These are phyloP conservation scores for Bombus huntii DNA, from an alignment of 1,140 invertebrate genomes.

Conservation along the genomic window DNA sequence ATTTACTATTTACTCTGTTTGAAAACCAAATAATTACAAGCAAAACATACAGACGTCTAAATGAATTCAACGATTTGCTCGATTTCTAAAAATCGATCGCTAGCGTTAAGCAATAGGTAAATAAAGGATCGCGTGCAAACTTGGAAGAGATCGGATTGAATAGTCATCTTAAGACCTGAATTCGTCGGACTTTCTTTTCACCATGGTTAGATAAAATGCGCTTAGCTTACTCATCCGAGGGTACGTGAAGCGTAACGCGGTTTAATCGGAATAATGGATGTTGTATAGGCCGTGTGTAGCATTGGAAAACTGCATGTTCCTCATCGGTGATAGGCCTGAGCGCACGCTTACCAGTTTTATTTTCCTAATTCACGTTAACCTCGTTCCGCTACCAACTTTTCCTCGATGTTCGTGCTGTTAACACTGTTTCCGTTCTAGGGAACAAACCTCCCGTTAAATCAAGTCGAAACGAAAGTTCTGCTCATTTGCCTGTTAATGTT, in stretches of 20 bases:
- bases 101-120: not conserved
- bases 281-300: not conserved
- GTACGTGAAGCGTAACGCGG: slow-evolving; percentile 33
- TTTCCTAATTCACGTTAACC: slow-evolving; percentile 48
- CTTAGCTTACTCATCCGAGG: slow-evolving; percentile 17
- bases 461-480: slow-evolving; percentile 37
- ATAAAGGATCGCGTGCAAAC: not conserved
- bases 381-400: slow-evolving; percentile 33
- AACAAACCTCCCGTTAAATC: slow-evolving; percentile 4
- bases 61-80: not conserved
- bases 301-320: slow-evolving; percentile 11
- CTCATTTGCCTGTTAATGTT: not conserved
- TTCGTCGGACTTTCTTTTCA: slow-evolving; percentile 33
- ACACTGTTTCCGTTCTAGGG: slow-evolving; percentile 19
- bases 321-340: slow-evolving; percentile 20
- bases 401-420: slow-evolving; percentile 35
- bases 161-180: not conserved
- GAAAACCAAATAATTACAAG: not conserved
- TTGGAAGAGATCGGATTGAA: not conserved
- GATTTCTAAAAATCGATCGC: too few relatives aligned
- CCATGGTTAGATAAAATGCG: not conserved
- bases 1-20: too few relatives aligned
- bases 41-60: not conserved
- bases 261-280: slow-evolving; percentile 35
- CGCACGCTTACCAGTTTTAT: slow-evolving; percentile 23